These are phyloP conservation scores for Clytia hemisphaerica DNA, from an alignment of 30 jellyfish, hydroid and myxozoan genomes.

Conservation along the genomic window DNA sequence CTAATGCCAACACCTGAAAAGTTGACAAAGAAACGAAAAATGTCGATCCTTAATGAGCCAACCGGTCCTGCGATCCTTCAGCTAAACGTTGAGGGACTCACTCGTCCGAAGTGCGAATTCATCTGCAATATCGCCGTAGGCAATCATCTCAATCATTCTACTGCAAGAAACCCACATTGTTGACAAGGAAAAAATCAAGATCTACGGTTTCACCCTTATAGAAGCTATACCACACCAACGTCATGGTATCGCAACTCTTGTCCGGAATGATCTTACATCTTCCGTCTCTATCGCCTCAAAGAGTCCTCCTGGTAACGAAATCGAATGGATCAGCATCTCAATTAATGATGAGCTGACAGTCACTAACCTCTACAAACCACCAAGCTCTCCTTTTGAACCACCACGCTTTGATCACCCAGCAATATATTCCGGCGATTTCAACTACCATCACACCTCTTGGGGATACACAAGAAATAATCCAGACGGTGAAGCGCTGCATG, in stretches of 20 bases:
- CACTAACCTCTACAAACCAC: slow-evolving; percentile 1
- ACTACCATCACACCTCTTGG: slow-evolving; percentile 8
- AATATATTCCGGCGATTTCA: slow-evolving; percentile 16
- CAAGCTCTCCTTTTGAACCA: neutral
- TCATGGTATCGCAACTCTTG: neutral
- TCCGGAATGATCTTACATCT: too few species aligned
- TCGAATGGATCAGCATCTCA: neutral
- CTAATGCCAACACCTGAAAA: too few species aligned
- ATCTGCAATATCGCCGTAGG: too few species aligned
- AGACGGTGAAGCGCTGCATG: neutral
- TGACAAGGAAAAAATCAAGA: neutral
- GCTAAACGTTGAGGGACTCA: too few species aligned
- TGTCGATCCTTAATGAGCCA: too few species aligned
- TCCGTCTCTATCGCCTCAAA: too few species aligned
- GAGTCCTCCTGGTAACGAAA: slow-evolving; percentile 5
- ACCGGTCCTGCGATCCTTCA: too few species aligned
- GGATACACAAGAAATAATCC: neutral
- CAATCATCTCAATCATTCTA: too few species aligned
- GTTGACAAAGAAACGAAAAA: too few species aligned
- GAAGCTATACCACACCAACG: neutral
- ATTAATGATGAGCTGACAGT: neutral
- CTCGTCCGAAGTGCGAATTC: too few species aligned
- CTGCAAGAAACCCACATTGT: neutral
- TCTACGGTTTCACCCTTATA: neutral
- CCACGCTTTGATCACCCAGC: slow-evolving; percentile 24